Base-by-base conservation (phyloP, 2,888 invertebrate genomes). In the Iselma pallidipennis region DNA sequence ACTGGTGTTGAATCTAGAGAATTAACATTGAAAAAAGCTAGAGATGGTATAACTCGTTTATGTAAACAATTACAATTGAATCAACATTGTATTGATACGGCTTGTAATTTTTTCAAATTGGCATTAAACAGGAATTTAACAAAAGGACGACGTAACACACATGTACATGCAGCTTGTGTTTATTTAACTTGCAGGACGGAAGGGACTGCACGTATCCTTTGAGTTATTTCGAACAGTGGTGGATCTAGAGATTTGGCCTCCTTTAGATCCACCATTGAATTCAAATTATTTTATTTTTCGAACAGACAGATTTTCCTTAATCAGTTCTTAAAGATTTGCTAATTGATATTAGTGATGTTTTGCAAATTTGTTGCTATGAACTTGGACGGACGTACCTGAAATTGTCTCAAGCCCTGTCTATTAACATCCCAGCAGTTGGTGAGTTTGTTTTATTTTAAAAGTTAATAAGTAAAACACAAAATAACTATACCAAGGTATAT, bases 311-410 rank as follows among this genome's bases (percentile, higher is more conserved):
- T n/a, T 57, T 75, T 77, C 75, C 82, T 83, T 82, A 80, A 82
- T 75, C 2, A 12, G 31, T 72, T 73, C 79, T 26, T 2, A 5
- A 19, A 94, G 93, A 97, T 88, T 87, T 98, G 80, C 85, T 98
- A 55, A 93, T 99, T 76, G 98, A 99, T 80, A 96, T 98, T 68
- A 97, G 97, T 82, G 98, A 98, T 84, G 91, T 96, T n/a, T 87
- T 96, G 28, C 92, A 97, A 85, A 95, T 97, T 71, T 96, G 96
- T 83, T 96, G 98, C 57, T 98, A 95, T 80, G 95, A 95, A 81
- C 84, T 99, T 33, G 98, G 98, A 54, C 88, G 95, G 59, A 96
- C 96, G 0, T 97, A 97, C 79, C 86, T 96, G 72, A 90, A 91
- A 76, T 83, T 99, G 57, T 92, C 96, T 0, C 88, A 94, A 77